Conservation (phyloP, 1,140 invertebrate species). For the Semibalanus balanoides region DNA sequence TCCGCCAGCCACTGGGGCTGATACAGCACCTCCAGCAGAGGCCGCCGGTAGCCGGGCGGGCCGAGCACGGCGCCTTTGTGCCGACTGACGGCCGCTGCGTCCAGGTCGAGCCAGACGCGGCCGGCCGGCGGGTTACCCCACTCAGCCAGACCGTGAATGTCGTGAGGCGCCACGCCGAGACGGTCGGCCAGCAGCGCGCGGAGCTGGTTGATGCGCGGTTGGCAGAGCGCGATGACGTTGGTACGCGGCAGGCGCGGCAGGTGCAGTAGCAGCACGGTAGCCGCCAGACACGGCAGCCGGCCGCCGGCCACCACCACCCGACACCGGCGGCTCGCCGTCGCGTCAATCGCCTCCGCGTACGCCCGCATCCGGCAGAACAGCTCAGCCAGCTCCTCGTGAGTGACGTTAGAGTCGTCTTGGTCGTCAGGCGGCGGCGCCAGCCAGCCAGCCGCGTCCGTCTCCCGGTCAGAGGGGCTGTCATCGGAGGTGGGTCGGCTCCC, state of each 20-base stretch:
- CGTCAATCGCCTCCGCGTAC: neutral
- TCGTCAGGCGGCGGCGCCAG: too few relatives aligned
- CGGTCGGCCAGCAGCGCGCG: neutral
- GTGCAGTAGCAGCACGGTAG: neutral
- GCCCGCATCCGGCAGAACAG: neutral
- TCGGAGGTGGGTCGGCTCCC: too few relatives aligned
- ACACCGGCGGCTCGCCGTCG: neutral
- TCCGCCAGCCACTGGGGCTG: neutral
- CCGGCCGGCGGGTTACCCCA: neutral
- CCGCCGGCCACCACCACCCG: slow-evolving; percentile 3
- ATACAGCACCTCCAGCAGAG: neutral
- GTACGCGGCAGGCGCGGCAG: neutral
- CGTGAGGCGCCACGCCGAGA: neutral
- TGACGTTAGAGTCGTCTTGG: neutral
- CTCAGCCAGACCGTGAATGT: neutral
- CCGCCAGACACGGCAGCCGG: neutral
- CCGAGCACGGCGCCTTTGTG: neutral
- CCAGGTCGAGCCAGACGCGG: neutral
- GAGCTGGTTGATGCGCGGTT: neutral
- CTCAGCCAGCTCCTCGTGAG: neutral
- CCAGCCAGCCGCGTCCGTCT: neutral
- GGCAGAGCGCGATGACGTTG: neutral
- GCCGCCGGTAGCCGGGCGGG: neutral
- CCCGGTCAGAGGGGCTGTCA: neutral
- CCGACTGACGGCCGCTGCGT: neutral